Evolutionary conservation across 2,888 invertebrate genomes (phyloP), one percentile per base, ranked within the genome.

Genomic region (Mactromeris polynyma): DNA sequence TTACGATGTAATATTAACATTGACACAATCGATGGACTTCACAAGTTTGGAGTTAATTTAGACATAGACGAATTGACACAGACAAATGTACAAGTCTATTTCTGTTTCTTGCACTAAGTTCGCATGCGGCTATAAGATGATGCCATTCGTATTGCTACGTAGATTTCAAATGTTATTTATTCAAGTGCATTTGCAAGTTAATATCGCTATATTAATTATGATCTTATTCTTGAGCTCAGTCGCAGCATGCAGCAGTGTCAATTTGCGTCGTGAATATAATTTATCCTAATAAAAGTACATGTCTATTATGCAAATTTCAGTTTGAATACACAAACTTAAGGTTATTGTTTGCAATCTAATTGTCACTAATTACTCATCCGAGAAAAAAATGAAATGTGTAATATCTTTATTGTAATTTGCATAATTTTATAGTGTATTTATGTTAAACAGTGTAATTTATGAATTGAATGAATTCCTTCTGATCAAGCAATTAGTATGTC

Each of bases 61-160:
- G 26, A 79, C 40, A 40, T 31, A 79, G 2, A 79, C n/a, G 31
- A 17, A n/a, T 40, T n/a, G 3, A 46, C 42, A 79, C 26, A 79
- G 46, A 79, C 21, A 79, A 36, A 77, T 38, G 40, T 42, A 26
- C 79, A 31, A n/a, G 6, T 40, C 79, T 42, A 42, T 9, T 42
- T 26, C 21, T 40, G 40, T 40, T n/a, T 40, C 79, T 79, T 79
- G 79, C 79, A 79, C 79, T 42, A 79, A 14, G 31, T 79, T 17
- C 42, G 79, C 79, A 79, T 79, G 78, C 78, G 38, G 42, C 78
- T 78, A 77, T 77, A 78, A 38, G n/a, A 78, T 38, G 19, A 42
- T 40, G 40, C 79, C 36, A 73, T 73, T 73, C 73, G 26, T 73
- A 73, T 7, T 36, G 73, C 33, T 73, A 73, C 17, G 31, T 73